Evolutionary conservation across 1,140 invertebrate genomes (phyloP).

Genomic region (Hylyphantes graminicola): DNA sequence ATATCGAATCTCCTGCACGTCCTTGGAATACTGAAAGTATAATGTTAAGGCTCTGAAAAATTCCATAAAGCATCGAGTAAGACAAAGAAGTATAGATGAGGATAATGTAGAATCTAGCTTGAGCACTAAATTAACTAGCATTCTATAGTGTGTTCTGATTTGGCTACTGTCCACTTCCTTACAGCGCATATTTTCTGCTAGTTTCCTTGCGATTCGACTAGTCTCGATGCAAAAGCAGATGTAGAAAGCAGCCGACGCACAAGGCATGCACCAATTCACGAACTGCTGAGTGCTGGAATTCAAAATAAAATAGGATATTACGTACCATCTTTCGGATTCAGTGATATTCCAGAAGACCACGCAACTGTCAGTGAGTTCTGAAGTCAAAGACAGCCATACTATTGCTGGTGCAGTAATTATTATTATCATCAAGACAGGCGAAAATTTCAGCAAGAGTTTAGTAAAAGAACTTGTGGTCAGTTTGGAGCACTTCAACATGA

Average conservation of each 20-base stretch:
- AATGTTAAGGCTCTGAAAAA: conserved; percentile 44
- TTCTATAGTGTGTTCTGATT: conserved; percentile 10
- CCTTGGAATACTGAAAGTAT: conserved; percentile 45
- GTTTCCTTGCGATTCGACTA: conserved; percentile 1
- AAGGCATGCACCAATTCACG: conserved; percentile 41
- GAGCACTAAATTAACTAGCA: conserved; percentile 11
- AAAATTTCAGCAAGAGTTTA: background rate
- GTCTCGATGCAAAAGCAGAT: conserved; percentile 30
- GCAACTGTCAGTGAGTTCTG: conserved; percentile 8
- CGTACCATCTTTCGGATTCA: background rate
- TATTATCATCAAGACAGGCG: conserved; percentile 11
- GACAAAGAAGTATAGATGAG: conserved; percentile 5
- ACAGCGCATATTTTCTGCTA: background rate
- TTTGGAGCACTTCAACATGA: background rate
- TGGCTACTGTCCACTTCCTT: background rate
- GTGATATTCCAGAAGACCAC: background rate
- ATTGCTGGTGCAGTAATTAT: conserved; percentile 8
- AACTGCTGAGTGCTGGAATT: conserved; percentile 21
- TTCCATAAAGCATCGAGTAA: conserved; percentile 36
- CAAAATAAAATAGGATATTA: conserved; percentile 21
- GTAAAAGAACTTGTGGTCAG: background rate
- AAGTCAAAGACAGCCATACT: conserved; percentile 6
- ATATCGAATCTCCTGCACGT: conserved; percentile 24
- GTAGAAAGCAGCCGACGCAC: conserved; percentile 10
- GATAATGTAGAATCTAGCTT: conserved; percentile 17